Evolutionary conservation across 2,797 vertebrate genomes (phyloP).

Genomic region (Macroramphosus scolopax): DNA sequence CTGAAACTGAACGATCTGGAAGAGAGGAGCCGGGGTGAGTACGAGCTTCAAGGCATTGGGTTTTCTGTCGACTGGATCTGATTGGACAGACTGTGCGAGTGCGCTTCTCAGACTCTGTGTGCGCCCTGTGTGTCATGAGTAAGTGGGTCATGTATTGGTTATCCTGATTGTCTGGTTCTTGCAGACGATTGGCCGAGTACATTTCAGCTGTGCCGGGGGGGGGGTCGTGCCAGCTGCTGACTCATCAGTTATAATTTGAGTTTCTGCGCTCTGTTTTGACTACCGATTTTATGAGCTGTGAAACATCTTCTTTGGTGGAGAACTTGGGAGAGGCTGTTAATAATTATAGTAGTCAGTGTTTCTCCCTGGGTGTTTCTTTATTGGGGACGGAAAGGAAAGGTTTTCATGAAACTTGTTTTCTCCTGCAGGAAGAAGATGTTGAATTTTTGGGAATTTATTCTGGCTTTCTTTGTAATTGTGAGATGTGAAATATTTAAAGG

Average conservation of each 20-base stretch:
- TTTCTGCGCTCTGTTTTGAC: slow-evolving; percentile 40
- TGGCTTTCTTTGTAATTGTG: too few relatives aligned
- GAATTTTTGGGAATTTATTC: too few relatives aligned
- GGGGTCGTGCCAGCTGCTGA: slow-evolving; percentile 35
- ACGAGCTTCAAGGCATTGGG: slow-evolving; percentile 35
- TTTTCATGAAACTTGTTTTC: too few relatives aligned
- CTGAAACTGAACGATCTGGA: slow-evolving; percentile 41
- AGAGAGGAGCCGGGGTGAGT: slow-evolving; percentile 42
- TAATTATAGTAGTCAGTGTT: slow-evolving; percentile 14
- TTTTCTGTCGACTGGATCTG: slow-evolving; percentile 30
- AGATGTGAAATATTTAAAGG: too few relatives aligned
- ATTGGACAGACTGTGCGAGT: slow-evolving; percentile 12
- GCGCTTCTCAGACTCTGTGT: not conserved
- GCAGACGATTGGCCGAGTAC: slow-evolving; percentile 4
- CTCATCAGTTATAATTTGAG: slow-evolving; percentile 20
- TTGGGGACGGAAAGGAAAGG: too few relatives aligned
- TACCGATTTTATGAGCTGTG: slow-evolving; percentile 39
- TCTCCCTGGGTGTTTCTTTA: slow-evolving; percentile 2
- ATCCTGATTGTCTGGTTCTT: not conserved
- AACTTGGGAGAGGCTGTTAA: slow-evolving; percentile 7
- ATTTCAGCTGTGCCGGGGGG: too few relatives aligned
- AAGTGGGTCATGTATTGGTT: slow-evolving; percentile 34
- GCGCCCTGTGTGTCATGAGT: slow-evolving; percentile 4
- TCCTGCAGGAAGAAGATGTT: too few relatives aligned
- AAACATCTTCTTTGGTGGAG: slow-evolving; percentile 41